Conservation (phyloP, 1,140 invertebrate species). For the Papilio helenus region DNA sequence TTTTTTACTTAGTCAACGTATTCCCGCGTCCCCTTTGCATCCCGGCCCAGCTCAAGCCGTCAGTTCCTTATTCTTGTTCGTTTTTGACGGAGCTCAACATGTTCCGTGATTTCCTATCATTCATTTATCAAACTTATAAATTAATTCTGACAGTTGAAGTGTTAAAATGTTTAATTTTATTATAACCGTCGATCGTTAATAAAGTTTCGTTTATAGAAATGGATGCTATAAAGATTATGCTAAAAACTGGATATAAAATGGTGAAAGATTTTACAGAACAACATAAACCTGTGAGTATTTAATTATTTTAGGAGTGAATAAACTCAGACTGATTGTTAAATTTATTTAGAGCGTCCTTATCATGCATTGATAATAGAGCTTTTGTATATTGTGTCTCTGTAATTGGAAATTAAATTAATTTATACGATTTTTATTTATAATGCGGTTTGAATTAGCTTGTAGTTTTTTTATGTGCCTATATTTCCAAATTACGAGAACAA, state of each 20-base stretch:
- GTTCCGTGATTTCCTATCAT: constrained; percentile 49
- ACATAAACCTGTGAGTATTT: constrained; percentile 69
- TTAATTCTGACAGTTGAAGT: background rate
- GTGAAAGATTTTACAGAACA: constrained; percentile 74
- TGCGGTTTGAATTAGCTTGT: too few relatives aligned
- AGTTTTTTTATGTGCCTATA: too few relatives aligned
- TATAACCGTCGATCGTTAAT: constrained; percentile 16
- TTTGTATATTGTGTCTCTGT: background rate
- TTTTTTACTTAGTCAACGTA: constrained; percentile 76
- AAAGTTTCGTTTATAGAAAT: constrained; percentile 48
- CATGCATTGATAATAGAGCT: constrained; percentile 21
- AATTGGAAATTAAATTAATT: background rate
- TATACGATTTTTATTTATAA: background rate
- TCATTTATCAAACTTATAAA: constrained; percentile 26
- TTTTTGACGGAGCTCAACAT: constrained; percentile 60
- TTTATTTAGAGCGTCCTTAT: constrained; percentile 25
- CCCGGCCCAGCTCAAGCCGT: constrained; percentile 49
- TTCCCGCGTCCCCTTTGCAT: constrained; percentile 72
- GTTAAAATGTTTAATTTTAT: constrained; percentile 26
- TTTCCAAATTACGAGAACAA: too few relatives aligned
- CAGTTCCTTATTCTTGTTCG: constrained; percentile 76
- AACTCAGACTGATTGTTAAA: constrained; percentile 10
- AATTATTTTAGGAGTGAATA: constrained; percentile 17
- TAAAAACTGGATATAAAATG: constrained; percentile 76
- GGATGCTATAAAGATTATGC: constrained; percentile 72